Conservation (phyloP, 2,888 invertebrate genomes). For the Lasioglossum zephyrum region DNA sequence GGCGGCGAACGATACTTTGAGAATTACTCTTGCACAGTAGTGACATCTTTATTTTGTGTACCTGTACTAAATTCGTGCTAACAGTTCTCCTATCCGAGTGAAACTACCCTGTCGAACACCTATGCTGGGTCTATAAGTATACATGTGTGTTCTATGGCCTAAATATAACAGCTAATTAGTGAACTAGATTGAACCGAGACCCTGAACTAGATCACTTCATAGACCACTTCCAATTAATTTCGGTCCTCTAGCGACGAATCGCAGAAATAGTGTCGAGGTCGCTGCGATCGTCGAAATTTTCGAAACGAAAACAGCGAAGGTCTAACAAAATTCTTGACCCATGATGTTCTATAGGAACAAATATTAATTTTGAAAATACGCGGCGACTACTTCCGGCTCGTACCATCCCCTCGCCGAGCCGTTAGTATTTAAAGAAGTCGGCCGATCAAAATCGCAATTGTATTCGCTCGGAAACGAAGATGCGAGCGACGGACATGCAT, state of each 20-base stretch:
- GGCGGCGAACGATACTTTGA: no score
- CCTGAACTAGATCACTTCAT: no score
- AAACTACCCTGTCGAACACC: no score
- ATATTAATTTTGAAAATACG: slow-evolving; percentile 28
- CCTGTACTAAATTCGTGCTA: no score
- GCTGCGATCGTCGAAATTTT: neutral
- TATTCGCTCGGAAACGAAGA: slow-evolving; percentile 30
- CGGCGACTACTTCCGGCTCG: neutral
- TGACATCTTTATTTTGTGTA: no score
- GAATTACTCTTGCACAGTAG: no score
- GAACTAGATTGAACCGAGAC: no score
- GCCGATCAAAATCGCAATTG: slow-evolving; percentile 29
- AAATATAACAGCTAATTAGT: no score
- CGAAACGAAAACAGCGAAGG: neutral
- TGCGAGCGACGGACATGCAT: slow-evolving; percentile 35
- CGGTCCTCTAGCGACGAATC: neutral
- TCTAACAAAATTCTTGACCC: slow-evolving; percentile 10
- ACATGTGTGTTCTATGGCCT: no score
- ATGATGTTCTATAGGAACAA: neutral
- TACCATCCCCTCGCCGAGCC: neutral
- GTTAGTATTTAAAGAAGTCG: slow-evolving; percentile 30
- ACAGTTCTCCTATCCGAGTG: no score
- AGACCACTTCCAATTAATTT: neutral
- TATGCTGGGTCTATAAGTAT: no score
- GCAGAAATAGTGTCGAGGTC: neutral